Evolutionary conservation across 1,140 invertebrate genomes (phyloP).

Genomic region (Drosophila punjabiensis): DNA sequence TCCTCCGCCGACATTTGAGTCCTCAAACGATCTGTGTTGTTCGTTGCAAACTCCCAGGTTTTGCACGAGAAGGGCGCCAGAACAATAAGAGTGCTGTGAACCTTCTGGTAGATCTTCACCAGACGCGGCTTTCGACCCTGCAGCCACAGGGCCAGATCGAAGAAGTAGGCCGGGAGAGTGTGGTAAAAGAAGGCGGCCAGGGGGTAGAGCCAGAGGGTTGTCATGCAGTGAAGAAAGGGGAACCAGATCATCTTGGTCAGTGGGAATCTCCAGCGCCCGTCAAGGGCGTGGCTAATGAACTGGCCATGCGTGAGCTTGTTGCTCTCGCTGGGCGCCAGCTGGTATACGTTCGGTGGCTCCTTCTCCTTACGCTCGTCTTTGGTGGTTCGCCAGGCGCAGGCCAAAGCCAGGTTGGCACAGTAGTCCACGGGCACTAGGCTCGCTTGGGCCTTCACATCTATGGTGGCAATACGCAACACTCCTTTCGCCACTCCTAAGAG

Average conservation of each 20-base stretch:
- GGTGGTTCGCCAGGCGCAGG: constrained; percentile 89
- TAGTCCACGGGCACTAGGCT: constrained; percentile 94
- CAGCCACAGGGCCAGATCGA: constrained; percentile 86
- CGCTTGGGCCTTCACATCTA: constrained; percentile 87
- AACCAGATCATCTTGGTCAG: constrained; percentile 85
- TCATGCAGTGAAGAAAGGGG: constrained; percentile 83
- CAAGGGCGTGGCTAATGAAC: constrained; percentile 84
- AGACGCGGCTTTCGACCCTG: constrained; percentile 84
- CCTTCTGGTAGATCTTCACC: constrained; percentile 89
- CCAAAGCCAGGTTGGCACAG: constrained; percentile 91
- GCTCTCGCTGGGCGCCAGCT: constrained; percentile 88
- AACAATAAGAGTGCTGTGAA: constrained; percentile 88
- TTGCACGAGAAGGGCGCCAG: constrained; percentile 89
- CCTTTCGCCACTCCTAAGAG: constrained; percentile 90
- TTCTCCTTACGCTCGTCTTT: constrained; percentile 29
- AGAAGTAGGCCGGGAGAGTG: constrained; percentile 86
- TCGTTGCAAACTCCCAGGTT: constrained; percentile 89
- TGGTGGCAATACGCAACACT: constrained; percentile 88
- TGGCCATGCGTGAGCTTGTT: constrained; percentile 88
- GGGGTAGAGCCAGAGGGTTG: constrained; percentile 77
- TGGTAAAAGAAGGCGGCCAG: constrained; percentile 86
- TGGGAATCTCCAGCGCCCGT: constrained; percentile 73
- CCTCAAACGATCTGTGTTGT: constrained; percentile 88
- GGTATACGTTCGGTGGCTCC: constrained; percentile 87
- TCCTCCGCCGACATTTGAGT: constrained; percentile 87